Evolutionary conservation across 2,888 invertebrate species (phyloP).

Genomic region (Tholera decimalis): DNA sequence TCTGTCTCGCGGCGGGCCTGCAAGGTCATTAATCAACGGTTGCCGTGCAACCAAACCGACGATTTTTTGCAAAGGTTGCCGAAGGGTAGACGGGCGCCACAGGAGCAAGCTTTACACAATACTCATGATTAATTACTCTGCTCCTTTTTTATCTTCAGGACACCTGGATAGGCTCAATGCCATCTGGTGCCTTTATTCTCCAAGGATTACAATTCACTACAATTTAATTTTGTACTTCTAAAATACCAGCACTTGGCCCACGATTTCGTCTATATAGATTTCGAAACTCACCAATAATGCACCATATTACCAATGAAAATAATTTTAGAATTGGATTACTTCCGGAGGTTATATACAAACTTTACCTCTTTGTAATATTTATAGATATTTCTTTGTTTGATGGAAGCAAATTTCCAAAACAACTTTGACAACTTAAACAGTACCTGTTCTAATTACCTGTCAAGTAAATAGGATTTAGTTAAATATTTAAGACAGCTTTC

Average conservation of each 20-base stretch:
- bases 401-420: background rate
- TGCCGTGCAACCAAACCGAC: constrained; percentile 42
- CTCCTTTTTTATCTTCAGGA: constrained; percentile 13
- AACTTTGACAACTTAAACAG: background rate
- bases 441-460: background rate
- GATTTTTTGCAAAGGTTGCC: constrained; percentile 40
- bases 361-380: no score
- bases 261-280: no score
- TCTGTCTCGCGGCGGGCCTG: constrained; percentile 11
- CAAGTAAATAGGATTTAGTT: constrained; percentile 1
- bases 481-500: background rate
- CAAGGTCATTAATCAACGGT: constrained; percentile 50
- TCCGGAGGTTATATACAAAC: no score
- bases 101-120: constrained; percentile 5
- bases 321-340: no score
- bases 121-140: constrained; percentile 33
- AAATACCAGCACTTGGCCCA: no score
- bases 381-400: background rate
- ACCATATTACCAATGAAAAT: no score
- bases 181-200: background rate
- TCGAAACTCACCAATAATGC: no score
- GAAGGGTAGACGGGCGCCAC: constrained; percentile 44
- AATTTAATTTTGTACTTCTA: background rate
- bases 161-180: background rate
- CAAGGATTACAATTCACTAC: background rate